Percentiles rank a stretch among this genome's conserved stretches.
These are phyloP conservation scores for Hirtodrosophila confusa DNA, from an alignment of 2,888 invertebrate genomes.

Conservation along the genomic window DNA sequence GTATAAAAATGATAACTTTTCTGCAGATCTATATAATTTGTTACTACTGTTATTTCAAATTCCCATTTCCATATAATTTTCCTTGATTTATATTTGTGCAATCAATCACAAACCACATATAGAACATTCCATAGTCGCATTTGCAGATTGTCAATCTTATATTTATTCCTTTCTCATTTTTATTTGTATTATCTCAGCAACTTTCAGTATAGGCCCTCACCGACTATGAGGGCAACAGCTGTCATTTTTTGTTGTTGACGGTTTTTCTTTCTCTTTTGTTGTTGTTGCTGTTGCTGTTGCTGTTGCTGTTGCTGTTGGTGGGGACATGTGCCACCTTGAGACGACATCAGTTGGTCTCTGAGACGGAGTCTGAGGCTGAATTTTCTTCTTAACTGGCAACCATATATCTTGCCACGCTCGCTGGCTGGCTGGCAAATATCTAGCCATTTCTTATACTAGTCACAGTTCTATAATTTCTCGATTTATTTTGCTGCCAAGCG, in stretches of 20 bases:
- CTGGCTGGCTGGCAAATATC: constrained; percentile 61
- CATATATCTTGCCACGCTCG: constrained; percentile 73
- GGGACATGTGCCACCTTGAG: constrained; percentile 72
- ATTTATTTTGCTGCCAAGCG: constrained; percentile 66
- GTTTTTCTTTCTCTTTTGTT: constrained; percentile 23
- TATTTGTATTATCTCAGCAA: constrained; percentile 61
- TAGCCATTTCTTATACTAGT: constrained; percentile 79
- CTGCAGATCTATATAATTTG: too few species aligned
- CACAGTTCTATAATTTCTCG: constrained; percentile 80
- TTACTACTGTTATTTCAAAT: neutral
- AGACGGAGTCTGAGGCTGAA: constrained; percentile 31
- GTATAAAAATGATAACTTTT: too few species aligned
- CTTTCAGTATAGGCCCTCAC: constrained; percentile 30
- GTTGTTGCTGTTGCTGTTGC: too few species aligned
- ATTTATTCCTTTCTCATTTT: constrained; percentile 44
- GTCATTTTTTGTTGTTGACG: constrained; percentile 53
- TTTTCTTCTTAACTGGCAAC: constrained; percentile 61
- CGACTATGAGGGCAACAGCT: constrained; percentile 65
- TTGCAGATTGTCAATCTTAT: constrained; percentile 39
- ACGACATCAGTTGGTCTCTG: constrained; percentile 46
- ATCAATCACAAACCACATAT: constrained; percentile 12
- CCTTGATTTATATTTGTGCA: constrained; percentile 24
- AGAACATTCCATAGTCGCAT: constrained; percentile 51
- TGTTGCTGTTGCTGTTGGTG: too few species aligned
- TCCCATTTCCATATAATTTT: constrained; percentile 6